These are phyloP conservation scores for Noctuana brunneofusca DNA, from an alignment of 2,888 invertebrate species.

Conservation along the genomic window DNA sequence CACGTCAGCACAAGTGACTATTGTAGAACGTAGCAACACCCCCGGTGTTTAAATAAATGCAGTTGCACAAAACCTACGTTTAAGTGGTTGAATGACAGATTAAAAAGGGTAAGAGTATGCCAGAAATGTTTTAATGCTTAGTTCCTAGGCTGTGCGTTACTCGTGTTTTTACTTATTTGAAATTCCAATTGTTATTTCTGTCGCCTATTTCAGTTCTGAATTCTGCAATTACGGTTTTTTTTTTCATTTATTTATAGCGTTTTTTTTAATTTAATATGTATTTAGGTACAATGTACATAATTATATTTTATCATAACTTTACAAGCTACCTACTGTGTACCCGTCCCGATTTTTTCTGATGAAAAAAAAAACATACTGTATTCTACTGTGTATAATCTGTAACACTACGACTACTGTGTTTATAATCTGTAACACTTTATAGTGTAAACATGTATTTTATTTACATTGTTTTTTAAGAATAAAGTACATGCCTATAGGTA, in stretches of 20 bases:
- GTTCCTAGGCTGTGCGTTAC: slow-evolving; percentile 14
- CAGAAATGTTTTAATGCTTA: slow-evolving; percentile 32
- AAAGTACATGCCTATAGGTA: too few relatives aligned
- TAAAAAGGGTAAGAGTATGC: slow-evolving; percentile 44
- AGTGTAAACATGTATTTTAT: too few relatives aligned
- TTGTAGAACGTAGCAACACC: slow-evolving; percentile 33
- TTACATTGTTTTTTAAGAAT: too few relatives aligned
- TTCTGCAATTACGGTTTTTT: neutral
- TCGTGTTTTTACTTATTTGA: slow-evolving; percentile 21
- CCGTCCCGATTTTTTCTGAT: too few relatives aligned
- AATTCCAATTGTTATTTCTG: slow-evolving; percentile 17
- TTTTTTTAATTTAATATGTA: neutral
- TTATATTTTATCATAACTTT: too few relatives aligned
- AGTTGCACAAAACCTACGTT: slow-evolving; percentile 48
- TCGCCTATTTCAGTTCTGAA: slow-evolving; percentile 10
- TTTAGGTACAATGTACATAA: too few relatives aligned
- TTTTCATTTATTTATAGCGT: neutral
- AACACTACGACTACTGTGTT: too few relatives aligned
- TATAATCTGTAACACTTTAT: too few relatives aligned
- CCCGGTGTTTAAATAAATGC: slow-evolving; percentile 56
- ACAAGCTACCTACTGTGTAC: too few relatives aligned
- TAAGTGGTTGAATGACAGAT: slow-evolving; percentile 66
- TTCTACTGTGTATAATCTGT: too few relatives aligned
- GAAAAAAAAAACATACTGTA: too few relatives aligned
- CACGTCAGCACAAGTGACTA: slow-evolving; percentile 31